These are phyloP conservation scores for Platyura marginata DNA, from an alignment of 1,140 invertebrate species.

Conservation along the genomic window DNA sequence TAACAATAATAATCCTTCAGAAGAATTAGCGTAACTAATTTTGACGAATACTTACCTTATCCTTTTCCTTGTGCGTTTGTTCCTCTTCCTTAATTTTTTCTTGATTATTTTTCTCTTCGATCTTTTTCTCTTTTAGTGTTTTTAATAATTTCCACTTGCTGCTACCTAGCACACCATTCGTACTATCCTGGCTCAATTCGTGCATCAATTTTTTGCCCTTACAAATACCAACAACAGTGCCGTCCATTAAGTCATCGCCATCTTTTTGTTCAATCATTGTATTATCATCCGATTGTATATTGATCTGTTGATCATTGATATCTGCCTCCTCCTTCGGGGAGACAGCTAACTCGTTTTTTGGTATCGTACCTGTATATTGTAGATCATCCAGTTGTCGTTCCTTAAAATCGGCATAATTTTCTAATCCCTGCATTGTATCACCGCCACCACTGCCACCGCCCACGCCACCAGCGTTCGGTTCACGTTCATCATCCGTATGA, in stretches of 20 bases:
- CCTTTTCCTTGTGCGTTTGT: conserved; percentile 40
- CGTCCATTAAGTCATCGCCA: too few species aligned
- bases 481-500: conserved; percentile 11
- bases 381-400: conserved; percentile 3
- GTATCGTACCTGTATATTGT: too few species aligned
- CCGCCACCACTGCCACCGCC: too few species aligned
- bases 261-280: not conserved
- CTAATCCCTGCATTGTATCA: conserved; percentile 3
- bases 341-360: not conserved
- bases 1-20: not conserved
- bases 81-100: conserved; percentile 39
- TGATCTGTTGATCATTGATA: not conserved
- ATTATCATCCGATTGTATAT: not conserved
- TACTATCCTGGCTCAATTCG: conserved; percentile 11
- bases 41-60: conserved; percentile 35
- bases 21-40: too few species aligned
- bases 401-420: conserved; percentile 7
- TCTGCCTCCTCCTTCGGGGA: conserved; percentile 7
- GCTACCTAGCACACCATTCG: conserved; percentile 18
- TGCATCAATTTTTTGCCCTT: conserved; percentile 7
- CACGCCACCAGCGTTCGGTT: too few species aligned
- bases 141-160: conserved; percentile 83
- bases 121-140: conserved; percentile 72
- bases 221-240: conserved; percentile 6
- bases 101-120: conserved; percentile 54